Conservation (phyloP, 2,888 invertebrate genomes). For the Lycophotia porphyrea region DNA sequence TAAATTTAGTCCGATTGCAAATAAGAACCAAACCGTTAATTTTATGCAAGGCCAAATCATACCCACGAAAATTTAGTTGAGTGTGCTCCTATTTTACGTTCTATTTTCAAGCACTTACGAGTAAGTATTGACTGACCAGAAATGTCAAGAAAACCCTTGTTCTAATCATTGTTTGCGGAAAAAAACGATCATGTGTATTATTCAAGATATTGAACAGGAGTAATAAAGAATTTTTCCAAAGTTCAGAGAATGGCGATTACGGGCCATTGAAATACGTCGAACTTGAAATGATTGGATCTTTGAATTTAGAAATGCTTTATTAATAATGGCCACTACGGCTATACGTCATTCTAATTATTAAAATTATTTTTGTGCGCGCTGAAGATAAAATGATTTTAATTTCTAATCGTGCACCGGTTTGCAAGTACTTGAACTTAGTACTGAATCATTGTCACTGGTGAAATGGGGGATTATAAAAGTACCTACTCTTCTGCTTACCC, state of each 20-base stretch:
- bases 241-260: constrained; percentile 61
- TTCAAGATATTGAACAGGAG: constrained; percentile 41
- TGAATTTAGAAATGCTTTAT: constrained; percentile 63
- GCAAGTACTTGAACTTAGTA: not conserved
- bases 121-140: not conserved
- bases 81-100: not conserved
- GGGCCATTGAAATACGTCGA: constrained; percentile 60
- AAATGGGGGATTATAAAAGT: not conserved
- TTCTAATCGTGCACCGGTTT: not conserved
- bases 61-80: not conserved
- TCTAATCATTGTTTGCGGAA: constrained; percentile 20
- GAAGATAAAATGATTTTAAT: not conserved
- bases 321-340: constrained; percentile 41
- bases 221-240: constrained; percentile 54
- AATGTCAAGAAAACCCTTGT: not conserved
- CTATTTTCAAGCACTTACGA: not conserved
- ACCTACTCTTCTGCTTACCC: constrained; percentile 20
- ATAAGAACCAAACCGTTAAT: not conserved
- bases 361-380: constrained; percentile 15
- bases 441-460: not conserved
- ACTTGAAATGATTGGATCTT: constrained; percentile 65
- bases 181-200: constrained; percentile 26
- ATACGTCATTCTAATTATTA: constrained; percentile 36
- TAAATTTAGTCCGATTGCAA: not conserved
- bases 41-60: not conserved